A percentile compares a stretch with the other conserved stretches of the same genome.
Conservation (phyloP, 1,140 invertebrate species). For the Spodoptera frugiperda region DNA sequence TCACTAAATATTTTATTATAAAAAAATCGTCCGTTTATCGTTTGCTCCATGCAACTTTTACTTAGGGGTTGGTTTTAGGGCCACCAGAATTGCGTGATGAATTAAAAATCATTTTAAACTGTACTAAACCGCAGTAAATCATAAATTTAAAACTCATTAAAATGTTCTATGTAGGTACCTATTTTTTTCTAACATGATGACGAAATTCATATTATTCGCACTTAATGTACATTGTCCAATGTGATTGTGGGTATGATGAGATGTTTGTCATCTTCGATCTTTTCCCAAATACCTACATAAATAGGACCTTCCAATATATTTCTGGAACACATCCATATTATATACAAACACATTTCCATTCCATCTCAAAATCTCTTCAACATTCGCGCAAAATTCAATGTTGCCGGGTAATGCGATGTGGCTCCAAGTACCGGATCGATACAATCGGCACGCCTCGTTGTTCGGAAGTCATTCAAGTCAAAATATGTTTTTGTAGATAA, state of each 20-base stretch:
- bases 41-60: slow-evolving; percentile 27
- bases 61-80: slow-evolving; percentile 1
- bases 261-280: too few relatives aligned
- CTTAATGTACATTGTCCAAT: too few relatives aligned
- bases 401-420: slow-evolving; percentile 25
- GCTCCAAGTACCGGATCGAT: slow-evolving; percentile 19
- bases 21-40: slow-evolving; percentile 39
- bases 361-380: slow-evolving; percentile 31
- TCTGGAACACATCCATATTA: background rate
- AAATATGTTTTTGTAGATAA: slow-evolving; percentile 39
- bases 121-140: too few relatives aligned
- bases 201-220: too few relatives aligned
- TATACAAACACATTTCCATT: slow-evolving; percentile 13
- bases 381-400: slow-evolving; percentile 31
- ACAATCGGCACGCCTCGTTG: slow-evolving; percentile 24
- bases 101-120: background rate
- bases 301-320: slow-evolving; percentile 3
- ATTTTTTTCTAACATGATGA: too few relatives aligned
- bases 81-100: slow-evolving; percentile 24
- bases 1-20: slow-evolving; percentile 46
- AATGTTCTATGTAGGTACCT: too few relatives aligned
- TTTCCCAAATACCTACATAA: background rate
- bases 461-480: slow-evolving; percentile 36
- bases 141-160: too few relatives aligned
- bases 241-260: too few relatives aligned